Evolutionary conservation across 1,140 invertebrate genomes (phyloP).

Genomic region (Brachionus plicatilis): DNA sequence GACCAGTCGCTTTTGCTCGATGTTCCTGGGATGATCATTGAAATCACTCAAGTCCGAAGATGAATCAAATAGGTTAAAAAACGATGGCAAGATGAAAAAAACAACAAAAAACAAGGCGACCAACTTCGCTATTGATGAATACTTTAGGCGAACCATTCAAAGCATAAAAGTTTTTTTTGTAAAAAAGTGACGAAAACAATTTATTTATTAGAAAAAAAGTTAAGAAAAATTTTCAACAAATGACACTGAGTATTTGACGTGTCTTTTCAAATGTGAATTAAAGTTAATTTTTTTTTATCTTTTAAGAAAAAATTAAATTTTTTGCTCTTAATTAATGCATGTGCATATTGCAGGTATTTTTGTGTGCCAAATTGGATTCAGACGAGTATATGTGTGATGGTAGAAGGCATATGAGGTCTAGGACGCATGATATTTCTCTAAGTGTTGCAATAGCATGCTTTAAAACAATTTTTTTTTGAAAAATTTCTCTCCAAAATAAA

Average conservation of each 20-base stretch:
- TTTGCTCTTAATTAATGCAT: background rate
- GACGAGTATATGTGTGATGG: background rate
- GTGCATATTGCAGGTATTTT: background rate
- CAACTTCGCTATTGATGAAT: constrained; percentile 5
- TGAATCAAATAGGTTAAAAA: constrained; percentile 14
- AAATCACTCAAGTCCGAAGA: background rate
- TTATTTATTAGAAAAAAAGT: background rate
- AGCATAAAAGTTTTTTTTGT: background rate
- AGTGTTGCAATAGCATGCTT: constrained; percentile 37
- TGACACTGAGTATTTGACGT: background rate
- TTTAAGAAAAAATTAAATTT: background rate
- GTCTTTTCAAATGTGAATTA: background rate
- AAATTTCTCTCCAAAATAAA: background rate
- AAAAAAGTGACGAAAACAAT: background rate
- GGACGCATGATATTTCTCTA: constrained; percentile 13
- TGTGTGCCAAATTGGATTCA: background rate
- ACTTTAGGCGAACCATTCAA: constrained; percentile 29
- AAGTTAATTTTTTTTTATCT: background rate
- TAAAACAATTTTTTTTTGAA: background rate
- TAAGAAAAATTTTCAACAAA: background rate
- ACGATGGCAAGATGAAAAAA: constrained; percentile 21
- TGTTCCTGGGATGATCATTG: constrained; percentile 5
- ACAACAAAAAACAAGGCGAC: constrained; percentile 3
- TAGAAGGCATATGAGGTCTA: background rate
- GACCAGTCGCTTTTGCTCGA: background rate